Conservation (phyloP, 2,797 vertebrate genomes). For the Epinephelus coioides region DNA sequence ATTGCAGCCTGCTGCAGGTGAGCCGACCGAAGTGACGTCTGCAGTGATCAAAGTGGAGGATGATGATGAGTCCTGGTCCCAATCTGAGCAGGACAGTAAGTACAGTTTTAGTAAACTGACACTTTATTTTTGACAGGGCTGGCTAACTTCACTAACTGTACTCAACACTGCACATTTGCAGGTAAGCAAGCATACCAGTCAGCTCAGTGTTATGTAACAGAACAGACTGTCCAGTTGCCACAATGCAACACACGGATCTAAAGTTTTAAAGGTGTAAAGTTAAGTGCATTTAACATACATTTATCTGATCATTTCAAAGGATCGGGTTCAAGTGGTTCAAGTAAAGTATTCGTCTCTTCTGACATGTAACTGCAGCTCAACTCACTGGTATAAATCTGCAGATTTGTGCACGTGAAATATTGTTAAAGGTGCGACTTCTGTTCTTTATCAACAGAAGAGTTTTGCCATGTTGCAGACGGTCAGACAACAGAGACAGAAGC, state of each 20-base stretch:
- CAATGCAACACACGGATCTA: too few species aligned
- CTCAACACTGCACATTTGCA: background rate
- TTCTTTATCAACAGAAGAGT: constrained; percentile 26
- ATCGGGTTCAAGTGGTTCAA: background rate
- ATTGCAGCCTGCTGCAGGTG: constrained; percentile 23
- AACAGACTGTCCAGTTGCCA: too few species aligned
- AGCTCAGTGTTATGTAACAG: too few species aligned
- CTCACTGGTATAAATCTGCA: too few species aligned
- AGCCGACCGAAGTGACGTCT: background rate
- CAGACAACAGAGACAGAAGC: constrained; percentile 18
- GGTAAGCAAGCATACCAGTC: too few species aligned
- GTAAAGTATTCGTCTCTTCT: too few species aligned
- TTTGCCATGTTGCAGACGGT: background rate
- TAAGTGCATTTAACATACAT: background rate
- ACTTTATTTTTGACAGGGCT: background rate
- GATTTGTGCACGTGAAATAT: background rate
- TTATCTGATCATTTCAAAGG: background rate
- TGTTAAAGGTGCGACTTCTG: background rate
- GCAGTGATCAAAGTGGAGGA: constrained; percentile 76
- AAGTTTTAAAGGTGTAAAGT: background rate
- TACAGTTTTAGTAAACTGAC: background rate
- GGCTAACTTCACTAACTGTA: background rate
- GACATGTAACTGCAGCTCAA: background rate
- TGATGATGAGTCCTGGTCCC: constrained; percentile 57
- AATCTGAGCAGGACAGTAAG: constrained; percentile 57